Base-by-base conservation (phyloP, 2,888 invertebrate species). In the Yponomeuta evonymella region DNA sequence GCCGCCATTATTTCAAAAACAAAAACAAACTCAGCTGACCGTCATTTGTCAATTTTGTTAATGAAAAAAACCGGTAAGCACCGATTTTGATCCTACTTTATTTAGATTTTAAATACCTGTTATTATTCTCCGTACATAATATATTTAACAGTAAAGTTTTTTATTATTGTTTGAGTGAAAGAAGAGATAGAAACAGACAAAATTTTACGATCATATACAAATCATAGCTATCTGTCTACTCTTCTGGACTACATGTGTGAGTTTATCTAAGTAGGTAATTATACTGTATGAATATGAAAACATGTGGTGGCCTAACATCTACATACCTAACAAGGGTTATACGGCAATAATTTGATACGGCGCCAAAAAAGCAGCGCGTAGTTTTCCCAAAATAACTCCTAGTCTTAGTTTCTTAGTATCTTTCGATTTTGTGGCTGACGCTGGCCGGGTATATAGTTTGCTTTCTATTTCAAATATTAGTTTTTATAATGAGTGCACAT, bases 331-430 rank as follows among this genome's bases (percentile, higher is more conserved):
- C 43, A 43, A 43, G 9, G 43, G 9, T 43, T 43, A 43, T 8
- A 5, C 43, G 9, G 43, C 12, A 33, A 65, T 43, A 79, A 85
- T 82, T 90, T 90, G 90, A 89, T 87, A 86, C 81, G 78, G 74
- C 80, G 90, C 91, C 91, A 90, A 89, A 85, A 83, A 80, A 81
- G 81, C 79, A 80, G 75, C 80, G 79, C 81, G 81, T 79, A 81
- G 78, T 75, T 79, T 73, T 85, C 89, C 83, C 83, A 89, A 92
- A 92, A 92, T 92, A 92, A 79, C 85, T 81, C 81, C 72, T 74
- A 75, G 78, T 79, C 81, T 86, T 81, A 88, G 89, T 88, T 85
- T 85, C 82, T 78, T 79, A 78, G 77, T 79, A 80, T 77, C 79
- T 78, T 76, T 80, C 79, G 77, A 77, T 77, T 79, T 67, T 62